These are phyloP conservation scores for Liparis tanakae DNA, from an alignment of 2,797 vertebrate species.

Conservation along the genomic window DNA sequence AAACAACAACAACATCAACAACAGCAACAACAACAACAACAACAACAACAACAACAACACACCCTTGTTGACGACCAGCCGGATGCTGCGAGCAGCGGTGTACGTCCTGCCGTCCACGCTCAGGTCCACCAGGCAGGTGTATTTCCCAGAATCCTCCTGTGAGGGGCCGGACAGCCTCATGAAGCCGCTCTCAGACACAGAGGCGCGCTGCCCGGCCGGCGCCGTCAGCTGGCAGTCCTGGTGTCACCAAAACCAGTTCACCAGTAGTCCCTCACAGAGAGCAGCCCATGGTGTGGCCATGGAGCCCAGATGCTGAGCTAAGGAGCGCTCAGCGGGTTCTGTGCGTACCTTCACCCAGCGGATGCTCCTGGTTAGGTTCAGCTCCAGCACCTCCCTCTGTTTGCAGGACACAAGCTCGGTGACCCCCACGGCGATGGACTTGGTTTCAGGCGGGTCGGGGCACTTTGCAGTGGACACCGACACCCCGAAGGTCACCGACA, in stretches of 20 bases:
- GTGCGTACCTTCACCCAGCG: slow-evolving; percentile 73
- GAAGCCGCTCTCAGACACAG: background rate
- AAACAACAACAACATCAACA: too few species aligned
- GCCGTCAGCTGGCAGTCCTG: slow-evolving; percentile 59
- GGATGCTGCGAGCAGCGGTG: slow-evolving; percentile 67
- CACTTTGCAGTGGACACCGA: slow-evolving; percentile 61
- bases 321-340: too few species aligned
- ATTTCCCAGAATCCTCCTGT: slow-evolving; percentile 60
- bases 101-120: slow-evolving; percentile 49
- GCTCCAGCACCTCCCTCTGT: slow-evolving; percentile 48
- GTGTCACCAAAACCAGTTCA: too few species aligned
- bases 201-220: background rate
- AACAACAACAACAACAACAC: background rate
- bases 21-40: background rate
- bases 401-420: slow-evolving; percentile 48
- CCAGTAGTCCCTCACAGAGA: too few species aligned
- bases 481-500: slow-evolving; percentile 25
- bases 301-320: too few species aligned
- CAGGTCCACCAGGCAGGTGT: slow-evolving; percentile 73
- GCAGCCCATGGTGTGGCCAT: too few species aligned
- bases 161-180: slow-evolving; percentile 21
- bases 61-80: slow-evolving; percentile 41
- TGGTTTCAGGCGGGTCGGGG: slow-evolving; percentile 46
- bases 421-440: background rate
- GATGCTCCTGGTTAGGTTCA: slow-evolving; percentile 30